A percentile compares a stretch with the other conserved stretches of the same genome.
Evolutionary conservation across 2,888 invertebrate species (phyloP).

Genomic region (Macrosiphum euphorbiae): DNA sequence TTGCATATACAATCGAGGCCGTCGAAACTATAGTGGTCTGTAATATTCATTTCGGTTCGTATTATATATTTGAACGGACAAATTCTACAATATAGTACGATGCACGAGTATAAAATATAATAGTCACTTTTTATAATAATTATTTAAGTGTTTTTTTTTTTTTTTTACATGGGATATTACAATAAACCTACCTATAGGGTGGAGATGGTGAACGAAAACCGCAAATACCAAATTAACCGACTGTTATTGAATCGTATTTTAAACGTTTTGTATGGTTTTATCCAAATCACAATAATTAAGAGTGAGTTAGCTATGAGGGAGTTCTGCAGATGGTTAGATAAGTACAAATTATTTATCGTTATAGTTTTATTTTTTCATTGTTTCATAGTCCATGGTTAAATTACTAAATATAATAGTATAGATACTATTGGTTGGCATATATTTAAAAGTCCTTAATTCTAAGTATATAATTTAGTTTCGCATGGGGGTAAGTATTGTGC

Average conservation of each 20-base stretch:
- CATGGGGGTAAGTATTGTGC: no score
- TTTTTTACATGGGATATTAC: no score
- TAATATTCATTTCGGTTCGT: constrained; percentile 38
- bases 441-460: background rate
- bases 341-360: background rate
- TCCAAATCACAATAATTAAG: background rate
- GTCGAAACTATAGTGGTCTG: background rate
- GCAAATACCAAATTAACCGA: background rate
- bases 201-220: background rate
- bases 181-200: background rate
- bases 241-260: background rate
- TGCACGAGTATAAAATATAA: background rate
- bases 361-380: background rate
- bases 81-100: no score
- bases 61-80: background rate
- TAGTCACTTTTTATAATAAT: background rate
- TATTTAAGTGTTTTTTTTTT: background rate
- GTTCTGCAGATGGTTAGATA: background rate
- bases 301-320: background rate
- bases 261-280: background rate
- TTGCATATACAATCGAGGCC: constrained; percentile 41
- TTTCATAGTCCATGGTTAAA: background rate
- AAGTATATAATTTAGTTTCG: background rate
- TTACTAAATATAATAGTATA: background rate
- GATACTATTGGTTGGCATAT: background rate